Evolutionary conservation across 2,888 invertebrate genomes (phyloP), one percentile per base, ranked within the genome.

Genomic region (Phyllotreta cruciferae): DNA sequence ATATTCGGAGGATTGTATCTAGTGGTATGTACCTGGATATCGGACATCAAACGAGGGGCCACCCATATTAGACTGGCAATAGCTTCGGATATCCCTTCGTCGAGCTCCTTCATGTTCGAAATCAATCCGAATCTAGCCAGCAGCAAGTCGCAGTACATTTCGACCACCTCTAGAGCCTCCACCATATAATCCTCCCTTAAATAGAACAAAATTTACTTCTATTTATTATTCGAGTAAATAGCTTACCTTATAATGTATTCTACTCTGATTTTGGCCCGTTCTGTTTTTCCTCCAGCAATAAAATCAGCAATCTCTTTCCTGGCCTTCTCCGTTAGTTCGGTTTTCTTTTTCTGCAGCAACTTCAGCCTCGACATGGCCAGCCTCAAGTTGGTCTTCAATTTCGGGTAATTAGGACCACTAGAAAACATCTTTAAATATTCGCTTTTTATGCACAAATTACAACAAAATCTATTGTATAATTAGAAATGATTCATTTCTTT

Each of bases 121-220:
- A 99, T 90, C 7, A 99, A 85, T 0, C 98, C 99, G 83, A 98
- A 98, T 75, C 99, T 87, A 0, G 99, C 98, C 57, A 99, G 82
- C 47, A 99, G 81, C 56, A 99, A 84, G 83, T 99, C 99, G 82
- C 99, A 98, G 79, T 96, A 99, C 97, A 99, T 98, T 84, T 99
- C 99, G 0, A 99, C 88, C 63, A 99, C 87, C 84, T 99, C 99
- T 93, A 98, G 96, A 0, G 98, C 98, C 83, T 99, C 99, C 2
- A 99, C 98, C 82, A 98, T 86, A 80, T 99, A 99, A 82, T 99
- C 99, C 83, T 98, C 98, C 49, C 99, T 89, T 74, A n/a, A 82
- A 68, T 36, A 38, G 34, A 24, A 60, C 6, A 45, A 56, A 45
- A 45, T 34, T 39, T 35, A 11, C n/a, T 57, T 13, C 38, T 5